Percentiles rank a stretch among this genome's conserved stretches.
Conservation (phyloP, 2,888 invertebrate species). For the Leistus spinibarbis region DNA sequence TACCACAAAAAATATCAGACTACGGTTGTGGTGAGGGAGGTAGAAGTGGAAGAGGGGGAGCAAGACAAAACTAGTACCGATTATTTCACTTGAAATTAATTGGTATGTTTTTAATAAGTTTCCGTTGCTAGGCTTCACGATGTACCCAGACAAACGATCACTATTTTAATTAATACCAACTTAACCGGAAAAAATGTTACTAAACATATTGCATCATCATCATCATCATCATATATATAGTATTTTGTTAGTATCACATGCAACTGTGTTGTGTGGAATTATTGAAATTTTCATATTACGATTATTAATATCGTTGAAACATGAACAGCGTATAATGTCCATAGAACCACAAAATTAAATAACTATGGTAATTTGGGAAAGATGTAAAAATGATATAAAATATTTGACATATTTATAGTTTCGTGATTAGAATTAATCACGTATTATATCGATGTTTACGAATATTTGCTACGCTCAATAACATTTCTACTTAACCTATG, state of each 20-base stretch:
- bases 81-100: background rate
- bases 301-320: background rate
- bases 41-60: background rate
- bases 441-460: background rate
- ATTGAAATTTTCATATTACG: background rate
- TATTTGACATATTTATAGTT: background rate
- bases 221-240: too few relatives aligned
- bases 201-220: background rate
- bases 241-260: background rate
- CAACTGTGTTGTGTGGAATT: background rate
- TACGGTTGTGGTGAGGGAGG: background rate
- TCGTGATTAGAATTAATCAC: background rate
- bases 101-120: background rate
- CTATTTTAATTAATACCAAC: background rate
- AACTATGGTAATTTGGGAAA: background rate
- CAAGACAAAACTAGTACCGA: background rate
- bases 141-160: background rate
- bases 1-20: background rate
- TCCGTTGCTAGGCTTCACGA: background rate
- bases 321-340: background rate
- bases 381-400: background rate
- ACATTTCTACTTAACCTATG: too few relatives aligned
- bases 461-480: background rate
- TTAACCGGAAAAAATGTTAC: background rate
- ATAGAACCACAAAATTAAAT: background rate